Evolutionary conservation across 2,797 vertebrate species (phyloP).

Genomic region (Chaenodraco wilsoni): DNA sequence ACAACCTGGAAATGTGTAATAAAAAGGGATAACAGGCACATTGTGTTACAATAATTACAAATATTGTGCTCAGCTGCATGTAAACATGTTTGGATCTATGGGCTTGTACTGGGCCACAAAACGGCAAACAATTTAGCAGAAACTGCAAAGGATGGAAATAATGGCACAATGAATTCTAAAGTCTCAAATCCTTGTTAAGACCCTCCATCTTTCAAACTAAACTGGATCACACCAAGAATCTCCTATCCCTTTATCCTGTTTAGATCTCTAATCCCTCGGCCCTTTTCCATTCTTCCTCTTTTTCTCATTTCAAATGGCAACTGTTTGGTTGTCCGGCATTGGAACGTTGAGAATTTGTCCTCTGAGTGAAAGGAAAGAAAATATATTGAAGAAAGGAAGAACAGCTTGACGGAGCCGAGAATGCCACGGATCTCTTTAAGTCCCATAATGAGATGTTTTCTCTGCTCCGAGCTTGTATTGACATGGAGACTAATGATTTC

Average conservation of each 20-base stretch:
- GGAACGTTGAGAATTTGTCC: conserved; percentile 84
- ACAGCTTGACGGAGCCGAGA: conserved; percentile 81
- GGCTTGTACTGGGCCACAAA: conserved; percentile 49
- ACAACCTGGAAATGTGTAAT: conserved; percentile 9
- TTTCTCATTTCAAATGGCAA: conserved; percentile 81
- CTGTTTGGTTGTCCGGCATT: conserved; percentile 84
- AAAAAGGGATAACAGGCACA: not conserved
- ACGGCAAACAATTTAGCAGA: conserved; percentile 72
- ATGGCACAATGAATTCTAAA: conserved; percentile 82
- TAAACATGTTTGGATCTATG: conserved; percentile 24
- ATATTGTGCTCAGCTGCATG: conserved; percentile 24
- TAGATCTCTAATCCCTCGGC: conserved; percentile 83
- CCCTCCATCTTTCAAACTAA: conserved; percentile 85
- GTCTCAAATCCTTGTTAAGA: conserved; percentile 86
- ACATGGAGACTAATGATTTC: conserved; percentile 81
- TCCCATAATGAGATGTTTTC: conserved; percentile 85
- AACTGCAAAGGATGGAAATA: conserved; percentile 76
- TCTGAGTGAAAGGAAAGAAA: conserved; percentile 79
- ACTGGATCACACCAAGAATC: conserved; percentile 87
- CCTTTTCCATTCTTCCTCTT: conserved; percentile 81
- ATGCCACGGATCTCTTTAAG: conserved; percentile 83
- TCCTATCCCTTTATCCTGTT: conserved; percentile 84
- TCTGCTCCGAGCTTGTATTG: conserved; percentile 79
- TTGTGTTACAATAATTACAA: conserved; percentile 4
- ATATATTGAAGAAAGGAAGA: conserved; percentile 81